Base-by-base conservation (phyloP, 2,888 invertebrate species). In the Empis stercorea region DNA sequence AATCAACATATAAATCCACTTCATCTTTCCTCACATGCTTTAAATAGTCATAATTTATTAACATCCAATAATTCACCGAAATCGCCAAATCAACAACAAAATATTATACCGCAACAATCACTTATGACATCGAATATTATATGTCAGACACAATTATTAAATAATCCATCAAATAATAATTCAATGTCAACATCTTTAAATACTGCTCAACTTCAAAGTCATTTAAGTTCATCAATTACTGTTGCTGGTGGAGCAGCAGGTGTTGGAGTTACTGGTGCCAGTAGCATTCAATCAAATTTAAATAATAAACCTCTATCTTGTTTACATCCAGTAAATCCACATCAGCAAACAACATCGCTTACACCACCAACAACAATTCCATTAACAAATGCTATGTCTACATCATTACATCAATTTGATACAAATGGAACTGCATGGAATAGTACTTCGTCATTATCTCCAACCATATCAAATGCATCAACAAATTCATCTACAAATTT, bases 1-100 rank as follows among this genome's bases (percentile, higher is more conserved):
- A 66, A 64, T 59, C 61, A 60, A 51, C 60, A 61, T 52, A 57
- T 53, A 32, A 59, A 58, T 49, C 56, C 61, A 44, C 59, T 68
- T 56, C 68, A 68, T 61, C 59, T 68, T 57, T 64, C 68, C 57
- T 63, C 68, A 57, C 68, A 68, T 61, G 65, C 65, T 57, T 61
- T 68, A 61, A 66, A 61, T 64, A 68, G 67, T 67, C 68, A 67
- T 66, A 68, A 66, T 64, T 60, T 66, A 64, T 59, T 68, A 62
- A 57, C 62, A 56, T 57, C 61, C 55, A 66, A 64, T 61, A 63
- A 62, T 60, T 66, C 69, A 51, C 68, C 70, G 52, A 69, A 70
- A 63, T 69, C 69, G 49, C 69, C 69, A 56, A 68, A 64, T 60
- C 69, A 66, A 54, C 61, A 61, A 48, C 64, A 59, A 42, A 53